Evolutionary conservation across 2,113 vertebrate genomes (phyloP), one percentile per base, ranked within the genome.

Genomic region (Chloroceryle aenea): DNA sequence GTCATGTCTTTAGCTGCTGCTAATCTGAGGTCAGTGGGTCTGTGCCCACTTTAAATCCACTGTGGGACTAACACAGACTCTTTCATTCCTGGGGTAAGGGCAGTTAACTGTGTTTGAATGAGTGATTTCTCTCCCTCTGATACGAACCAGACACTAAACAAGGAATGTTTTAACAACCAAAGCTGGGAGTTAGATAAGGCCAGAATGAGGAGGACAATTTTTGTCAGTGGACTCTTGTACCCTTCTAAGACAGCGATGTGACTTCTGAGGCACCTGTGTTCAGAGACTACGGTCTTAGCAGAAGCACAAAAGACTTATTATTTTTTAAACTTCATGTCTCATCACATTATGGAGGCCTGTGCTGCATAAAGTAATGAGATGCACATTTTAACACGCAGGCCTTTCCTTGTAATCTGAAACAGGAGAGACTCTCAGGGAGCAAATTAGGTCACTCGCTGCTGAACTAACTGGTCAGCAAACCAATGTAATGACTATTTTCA

Each of bases 361-460:
- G 82, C 89, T 93, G 71, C 61, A 94, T 74, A 97, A 95, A 83
- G 27, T 95, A 90, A 95, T 94, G 79, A 89, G 73, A 64, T 94
- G 69, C 91, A 96, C 69, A 92, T 92, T 97, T 96, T 96, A 97
- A 97, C 94, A 95, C 77, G 92, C 52, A 66, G 75, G 63, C 43
- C 59, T 96, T 89, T 88, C 72, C 85, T 90, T 91, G 78, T 63
- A 30, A 69, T 79, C 61, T 93, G 55, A 93, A 93, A 56, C 20
- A 84, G 38, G 32, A 91, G 82, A 78, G 23, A 77, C 47, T 80
- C 72, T 74, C 38, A 75, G 42, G 42, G 64, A 95, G 21, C 50
- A 91, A 92, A 94, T 89, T 68, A 90, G 45, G 78, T 85, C 71
- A 42, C 53, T 93, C 73, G 34, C 92, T 92, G 71, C 36, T 0